A percentile compares a stretch with the other conserved stretches of the same genome.
Evolutionary conservation across 2,113 vertebrate species (phyloP).

Genomic region (Cricetomys ansorgei): DNA sequence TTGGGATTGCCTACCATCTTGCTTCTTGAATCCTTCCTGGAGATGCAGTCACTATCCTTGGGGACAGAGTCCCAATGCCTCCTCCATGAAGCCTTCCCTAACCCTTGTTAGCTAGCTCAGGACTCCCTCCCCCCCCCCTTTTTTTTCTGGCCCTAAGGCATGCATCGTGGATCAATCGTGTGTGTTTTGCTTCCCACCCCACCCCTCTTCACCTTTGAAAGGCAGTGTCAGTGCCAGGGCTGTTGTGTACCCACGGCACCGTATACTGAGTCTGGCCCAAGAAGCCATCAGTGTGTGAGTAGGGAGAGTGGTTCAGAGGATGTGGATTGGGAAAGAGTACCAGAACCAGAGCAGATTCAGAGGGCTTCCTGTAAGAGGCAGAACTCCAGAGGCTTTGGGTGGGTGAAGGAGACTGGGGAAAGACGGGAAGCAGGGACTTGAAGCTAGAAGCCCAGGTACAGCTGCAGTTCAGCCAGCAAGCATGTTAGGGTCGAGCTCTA

Average conservation of each 20-base stretch:
- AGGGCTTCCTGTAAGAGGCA: conserved; percentile 67
- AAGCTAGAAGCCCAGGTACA: conserved; percentile 7
- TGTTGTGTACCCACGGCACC: background rate
- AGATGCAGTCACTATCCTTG: background rate
- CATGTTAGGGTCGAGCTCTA: background rate
- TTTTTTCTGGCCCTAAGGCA: background rate
- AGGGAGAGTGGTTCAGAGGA: background rate
- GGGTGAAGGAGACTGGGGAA: background rate
- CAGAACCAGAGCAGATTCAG: background rate
- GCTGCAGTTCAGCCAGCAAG: conserved; percentile 3
- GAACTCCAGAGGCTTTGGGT: background rate
- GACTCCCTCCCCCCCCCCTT: background rate
- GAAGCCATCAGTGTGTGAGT: background rate
- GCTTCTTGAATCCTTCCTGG: background rate
- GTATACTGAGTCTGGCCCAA: background rate
- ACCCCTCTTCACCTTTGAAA: conserved; percentile 26
- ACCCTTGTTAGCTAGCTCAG: conserved; percentile 6
- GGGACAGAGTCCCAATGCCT: conserved; percentile 29
- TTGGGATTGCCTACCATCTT: background rate
- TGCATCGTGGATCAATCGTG: background rate
- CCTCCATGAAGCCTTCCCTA: conserved; percentile 50
- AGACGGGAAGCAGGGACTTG: background rate
- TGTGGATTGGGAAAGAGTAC: background rate
- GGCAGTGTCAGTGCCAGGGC: background rate
- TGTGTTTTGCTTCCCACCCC: conserved; percentile 41